These are phyloP conservation scores for Glyphotaelius pellucidus DNA, from an alignment of 2,888 invertebrate species.

Conservation along the genomic window DNA sequence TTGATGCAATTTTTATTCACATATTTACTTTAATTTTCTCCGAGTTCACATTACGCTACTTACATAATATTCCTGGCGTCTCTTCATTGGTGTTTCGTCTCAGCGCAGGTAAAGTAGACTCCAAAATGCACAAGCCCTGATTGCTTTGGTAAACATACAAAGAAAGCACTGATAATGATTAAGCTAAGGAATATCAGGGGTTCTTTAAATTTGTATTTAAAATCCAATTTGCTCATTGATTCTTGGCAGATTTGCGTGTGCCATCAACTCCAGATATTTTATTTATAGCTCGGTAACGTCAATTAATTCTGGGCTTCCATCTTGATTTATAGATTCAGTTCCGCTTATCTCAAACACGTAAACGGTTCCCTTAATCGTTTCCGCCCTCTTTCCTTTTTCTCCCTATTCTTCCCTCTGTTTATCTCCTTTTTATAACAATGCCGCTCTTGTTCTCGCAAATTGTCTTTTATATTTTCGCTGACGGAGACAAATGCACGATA, in stretches of 20 bases:
- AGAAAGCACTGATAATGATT: background rate
- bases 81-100: background rate
- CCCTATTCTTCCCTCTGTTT: conserved; percentile 28
- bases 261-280: background rate
- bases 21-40: background rate
- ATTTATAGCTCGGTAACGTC: background rate
- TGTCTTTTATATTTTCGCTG: background rate
- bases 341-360: conserved; percentile 33
- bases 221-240: background rate
- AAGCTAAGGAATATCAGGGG: background rate
- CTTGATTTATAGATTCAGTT: background rate
- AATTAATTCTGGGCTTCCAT: conserved; percentile 5
- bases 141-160: background rate
- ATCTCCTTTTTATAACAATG: conserved; percentile 37
- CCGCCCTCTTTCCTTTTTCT: conserved; percentile 34
- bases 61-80: background rate
- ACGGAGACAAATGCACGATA: conserved; percentile 34
- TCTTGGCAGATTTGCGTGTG: background rate
- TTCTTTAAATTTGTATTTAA: background rate
- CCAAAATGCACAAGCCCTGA: no score
- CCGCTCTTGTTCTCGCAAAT: background rate
- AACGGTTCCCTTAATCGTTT: conserved; percentile 30
- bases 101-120: background rate
- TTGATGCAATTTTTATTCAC: no score
- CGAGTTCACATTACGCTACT: background rate